These are phyloP conservation scores for Montipora capitata DNA, from an alignment of 92 coral and sea anemone genomes.

Conservation along the genomic window DNA sequence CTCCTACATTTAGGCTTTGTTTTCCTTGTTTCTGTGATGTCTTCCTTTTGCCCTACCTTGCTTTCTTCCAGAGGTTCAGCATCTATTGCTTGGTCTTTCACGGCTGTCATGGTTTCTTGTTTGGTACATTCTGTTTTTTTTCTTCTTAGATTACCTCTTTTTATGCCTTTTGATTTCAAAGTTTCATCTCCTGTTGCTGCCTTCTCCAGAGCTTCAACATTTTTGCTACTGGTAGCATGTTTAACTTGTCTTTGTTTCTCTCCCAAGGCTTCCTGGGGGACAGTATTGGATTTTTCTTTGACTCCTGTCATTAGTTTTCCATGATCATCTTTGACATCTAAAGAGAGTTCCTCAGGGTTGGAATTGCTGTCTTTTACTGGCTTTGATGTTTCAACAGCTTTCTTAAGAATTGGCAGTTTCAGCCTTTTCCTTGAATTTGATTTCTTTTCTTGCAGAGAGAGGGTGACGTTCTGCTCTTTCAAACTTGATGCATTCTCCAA, in stretches of 20 bases:
- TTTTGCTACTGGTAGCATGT: background rate
- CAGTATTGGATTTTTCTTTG: background rate
- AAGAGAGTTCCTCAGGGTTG: background rate
- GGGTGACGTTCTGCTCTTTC: conserved; percentile 1
- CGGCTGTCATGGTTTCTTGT: background rate
- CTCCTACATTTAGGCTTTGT: background rate
- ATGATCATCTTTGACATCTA: background rate
- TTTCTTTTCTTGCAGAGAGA: background rate
- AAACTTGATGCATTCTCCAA: background rate
- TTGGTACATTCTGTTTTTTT: background rate
- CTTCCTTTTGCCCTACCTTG: background rate
- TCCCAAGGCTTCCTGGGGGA: background rate
- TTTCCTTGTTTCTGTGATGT: background rate
- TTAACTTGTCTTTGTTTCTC: background rate
- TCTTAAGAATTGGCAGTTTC: background rate
- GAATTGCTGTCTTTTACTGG: background rate
- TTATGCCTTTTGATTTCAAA: background rate
- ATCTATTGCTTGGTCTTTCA: background rate
- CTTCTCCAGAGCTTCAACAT: background rate
- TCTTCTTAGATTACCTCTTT: background rate
- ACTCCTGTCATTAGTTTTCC: background rate
- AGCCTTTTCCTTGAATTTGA: conserved; percentile 14
- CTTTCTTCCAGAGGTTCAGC: conserved; percentile 3
- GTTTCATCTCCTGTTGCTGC: background rate
- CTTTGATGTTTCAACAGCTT: background rate